Percentiles rank a stretch among this genome's conserved stretches.
phyloP scores from a whole-genome alignment of 1,140 invertebrate genomes.

The Lepidotrigona ventralis region DNA sequence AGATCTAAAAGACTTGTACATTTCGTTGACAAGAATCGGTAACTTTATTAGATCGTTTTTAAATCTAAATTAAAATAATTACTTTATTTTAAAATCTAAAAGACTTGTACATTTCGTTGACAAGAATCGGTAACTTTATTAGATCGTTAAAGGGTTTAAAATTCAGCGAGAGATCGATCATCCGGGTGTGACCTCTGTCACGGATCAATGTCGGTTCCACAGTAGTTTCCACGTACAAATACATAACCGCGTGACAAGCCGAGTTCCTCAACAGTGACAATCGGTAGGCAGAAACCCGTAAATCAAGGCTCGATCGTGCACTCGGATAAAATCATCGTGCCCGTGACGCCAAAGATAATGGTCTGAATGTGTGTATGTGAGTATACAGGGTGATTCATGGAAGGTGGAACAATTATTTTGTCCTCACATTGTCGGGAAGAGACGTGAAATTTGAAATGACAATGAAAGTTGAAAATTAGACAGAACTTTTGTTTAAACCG shows the following conservation, averaged over 20 bases:
- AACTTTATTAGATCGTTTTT: too few relatives aligned
- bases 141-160: too few relatives aligned
- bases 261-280: slow-evolving; percentile 25
- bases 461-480: too few relatives aligned
- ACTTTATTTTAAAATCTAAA: too few relatives aligned
- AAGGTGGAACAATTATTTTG: not conserved
- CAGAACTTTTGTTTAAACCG: too few relatives aligned
- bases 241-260: slow-evolving; percentile 15
- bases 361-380: not conserved
- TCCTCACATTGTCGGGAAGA: too few relatives aligned
- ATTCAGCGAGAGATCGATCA: not conserved
- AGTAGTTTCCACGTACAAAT: slow-evolving; percentile 14
- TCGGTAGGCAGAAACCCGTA: slow-evolving; percentile 25
- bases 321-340: slow-evolving; percentile 38
- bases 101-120: too few relatives aligned
- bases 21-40: too few relatives aligned
- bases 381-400: not conserved
- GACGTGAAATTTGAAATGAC: too few relatives aligned
- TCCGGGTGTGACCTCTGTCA: slow-evolving; percentile 25
- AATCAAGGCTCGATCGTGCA: slow-evolving; percentile 36
- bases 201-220: slow-evolving; percentile 21
- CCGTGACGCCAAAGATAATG: slow-evolving; percentile 23
- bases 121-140: too few relatives aligned
- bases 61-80: too few relatives aligned
- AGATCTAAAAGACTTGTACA: too few relatives aligned